Evolutionary conservation across 2,888 invertebrate genomes (phyloP).

Genomic region (Aporophyla lueneburgensis): DNA sequence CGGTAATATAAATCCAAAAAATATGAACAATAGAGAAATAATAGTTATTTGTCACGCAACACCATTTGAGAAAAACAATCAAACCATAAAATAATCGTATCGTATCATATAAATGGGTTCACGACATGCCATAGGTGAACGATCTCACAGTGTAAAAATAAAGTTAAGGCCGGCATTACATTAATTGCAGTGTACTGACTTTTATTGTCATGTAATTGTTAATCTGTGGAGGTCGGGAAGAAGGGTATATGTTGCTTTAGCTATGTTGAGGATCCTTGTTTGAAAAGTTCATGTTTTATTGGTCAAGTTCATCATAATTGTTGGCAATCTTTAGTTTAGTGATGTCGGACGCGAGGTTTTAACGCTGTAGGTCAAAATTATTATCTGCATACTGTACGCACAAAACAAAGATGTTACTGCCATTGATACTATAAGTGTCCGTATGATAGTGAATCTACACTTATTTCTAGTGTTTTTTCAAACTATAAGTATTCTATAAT

Average conservation of each 20-base stretch:
- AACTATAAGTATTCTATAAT: background rate
- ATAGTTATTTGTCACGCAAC: slow-evolving; percentile 53
- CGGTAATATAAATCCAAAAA: slow-evolving; percentile 40
- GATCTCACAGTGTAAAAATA: slow-evolving; percentile 79
- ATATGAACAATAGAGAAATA: slow-evolving; percentile 54
- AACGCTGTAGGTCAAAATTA: background rate
- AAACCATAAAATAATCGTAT: slow-evolving; percentile 61
- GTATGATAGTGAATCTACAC: background rate
- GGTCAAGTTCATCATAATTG: slow-evolving; percentile 21
- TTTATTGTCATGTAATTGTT: slow-evolving; percentile 57
- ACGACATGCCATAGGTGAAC: slow-evolving; percentile 73
- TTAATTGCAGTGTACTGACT: slow-evolving; percentile 66
- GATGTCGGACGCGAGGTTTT: background rate
- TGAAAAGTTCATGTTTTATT: slow-evolving; percentile 18
- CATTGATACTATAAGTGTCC: background rate
- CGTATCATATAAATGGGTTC: slow-evolving; percentile 56
- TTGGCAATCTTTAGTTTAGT: background rate
- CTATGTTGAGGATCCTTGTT: slow-evolving; percentile 21
- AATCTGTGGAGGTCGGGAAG: slow-evolving; percentile 35
- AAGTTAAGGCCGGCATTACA: slow-evolving; percentile 77
- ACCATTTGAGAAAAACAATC: slow-evolving; percentile 55
- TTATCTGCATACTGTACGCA: background rate
- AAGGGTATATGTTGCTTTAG: slow-evolving; percentile 12
- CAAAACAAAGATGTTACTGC: background rate
- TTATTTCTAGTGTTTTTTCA: background rate